A percentile compares a stretch with the other conserved stretches of the same genome.
phyloP scores from a whole-genome alignment of 2,797 vertebrate genomes.

The Aplochiton taeniatus region DNA sequence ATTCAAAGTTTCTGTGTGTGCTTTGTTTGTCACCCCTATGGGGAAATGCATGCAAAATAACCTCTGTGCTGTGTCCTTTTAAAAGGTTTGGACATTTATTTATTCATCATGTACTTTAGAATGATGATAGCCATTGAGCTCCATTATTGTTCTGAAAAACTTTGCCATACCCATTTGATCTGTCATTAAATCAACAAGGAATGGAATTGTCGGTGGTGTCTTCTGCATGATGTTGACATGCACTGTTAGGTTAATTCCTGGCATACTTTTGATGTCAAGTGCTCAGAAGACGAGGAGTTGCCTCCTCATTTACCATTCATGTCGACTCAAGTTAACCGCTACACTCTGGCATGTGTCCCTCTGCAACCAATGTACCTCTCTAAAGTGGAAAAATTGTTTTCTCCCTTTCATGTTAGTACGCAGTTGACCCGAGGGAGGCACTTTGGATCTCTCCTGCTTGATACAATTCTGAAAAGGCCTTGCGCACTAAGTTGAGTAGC shows the following conservation, averaged over 20 bases:
- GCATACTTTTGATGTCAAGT: conserved; percentile 5
- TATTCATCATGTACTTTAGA: too few relatives aligned
- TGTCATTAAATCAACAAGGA: neutral
- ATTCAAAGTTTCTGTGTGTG: neutral
- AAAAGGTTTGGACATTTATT: too few relatives aligned
- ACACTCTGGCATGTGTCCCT: neutral
- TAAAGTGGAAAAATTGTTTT: neutral
- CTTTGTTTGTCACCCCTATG: too few relatives aligned
- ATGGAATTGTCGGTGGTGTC: neutral
- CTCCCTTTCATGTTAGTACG: too few relatives aligned
- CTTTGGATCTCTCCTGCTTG: too few relatives aligned
- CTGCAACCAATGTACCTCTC: neutral
- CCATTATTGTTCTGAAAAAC: neutral
- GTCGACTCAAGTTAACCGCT: conserved; percentile 1
- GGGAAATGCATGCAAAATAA: too few relatives aligned
- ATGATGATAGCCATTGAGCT: too few relatives aligned
- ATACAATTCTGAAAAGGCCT: too few relatives aligned
- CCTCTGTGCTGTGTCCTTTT: too few relatives aligned
- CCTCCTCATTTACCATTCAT: neutral
- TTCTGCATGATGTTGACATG: neutral
- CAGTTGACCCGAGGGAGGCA: too few relatives aligned
- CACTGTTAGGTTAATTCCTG: conserved; percentile 6
- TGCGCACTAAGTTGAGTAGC: too few relatives aligned
- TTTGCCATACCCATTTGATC: neutral
- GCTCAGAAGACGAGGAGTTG: conserved; percentile 2